Evolutionary conservation across 2,888 invertebrate genomes (phyloP).

Genomic region (Megaustenia siamemsis): DNA sequence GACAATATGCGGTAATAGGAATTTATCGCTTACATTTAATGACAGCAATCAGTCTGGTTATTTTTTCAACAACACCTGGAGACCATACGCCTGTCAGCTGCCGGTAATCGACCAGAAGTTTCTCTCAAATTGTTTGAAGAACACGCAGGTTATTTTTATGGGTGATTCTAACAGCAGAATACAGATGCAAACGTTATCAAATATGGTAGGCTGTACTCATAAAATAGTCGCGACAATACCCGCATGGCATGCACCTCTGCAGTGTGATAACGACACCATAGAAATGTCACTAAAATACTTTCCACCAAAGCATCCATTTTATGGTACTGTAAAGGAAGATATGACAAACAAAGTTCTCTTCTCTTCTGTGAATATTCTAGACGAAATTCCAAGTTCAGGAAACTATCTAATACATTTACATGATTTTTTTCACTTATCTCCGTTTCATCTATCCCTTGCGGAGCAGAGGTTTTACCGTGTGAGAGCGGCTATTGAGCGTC

Average conservation of each 20-base stretch:
- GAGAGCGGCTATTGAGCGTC: constrained; percentile 19
- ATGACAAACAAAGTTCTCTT: background rate
- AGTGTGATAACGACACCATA: constrained; percentile 5
- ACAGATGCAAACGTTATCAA: too few species aligned
- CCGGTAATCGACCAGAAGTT: constrained; percentile 9
- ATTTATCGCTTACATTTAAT: constrained; percentile 24
- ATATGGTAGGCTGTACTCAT: too few species aligned
- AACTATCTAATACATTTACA: constrained; percentile 39
- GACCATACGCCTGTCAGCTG: constrained; percentile 36
- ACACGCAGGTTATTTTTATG: constrained; percentile 43
- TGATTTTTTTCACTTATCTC: constrained; percentile 39
- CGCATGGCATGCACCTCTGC: constrained; percentile 4
- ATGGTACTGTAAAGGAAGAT: constrained; percentile 32
- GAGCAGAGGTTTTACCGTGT: constrained; percentile 28
- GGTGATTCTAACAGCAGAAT: too few species aligned
- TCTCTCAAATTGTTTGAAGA: constrained; percentile 24
- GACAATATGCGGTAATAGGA: constrained; percentile 3
- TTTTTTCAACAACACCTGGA: constrained; percentile 38
- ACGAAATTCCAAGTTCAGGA: constrained; percentile 26
- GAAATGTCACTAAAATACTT: constrained; percentile 36
- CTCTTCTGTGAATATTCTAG: constrained; percentile 21
- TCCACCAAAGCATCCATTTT: constrained; percentile 39
- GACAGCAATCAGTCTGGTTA: constrained; percentile 39
- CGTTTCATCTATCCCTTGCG: constrained; percentile 33
- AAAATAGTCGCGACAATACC: too few species aligned